Evolutionary conservation across 2,113 vertebrate species (phyloP), one percentile per base, ranked within the genome.

Genomic region (Tachysurus vachellii): DNA sequence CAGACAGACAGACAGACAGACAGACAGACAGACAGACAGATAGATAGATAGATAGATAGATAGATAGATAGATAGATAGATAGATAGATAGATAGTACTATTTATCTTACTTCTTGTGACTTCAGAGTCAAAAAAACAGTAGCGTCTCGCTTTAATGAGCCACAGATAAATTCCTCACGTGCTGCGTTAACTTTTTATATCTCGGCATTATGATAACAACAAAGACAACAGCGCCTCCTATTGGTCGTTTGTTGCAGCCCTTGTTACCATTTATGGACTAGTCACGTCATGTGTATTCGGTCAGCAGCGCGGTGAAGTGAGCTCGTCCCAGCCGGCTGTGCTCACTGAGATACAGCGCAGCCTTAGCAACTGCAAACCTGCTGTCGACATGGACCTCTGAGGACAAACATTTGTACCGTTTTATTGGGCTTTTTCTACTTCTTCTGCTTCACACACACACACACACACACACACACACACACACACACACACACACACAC

Each of bases 381-480:
- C 80, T 82, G 81, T 82, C 81, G 81, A 50, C 23, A 82, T 82
- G 81, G 61, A 82, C 4, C 23, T 50, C 81, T 82, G 61, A 82
- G 81, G 44, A 82, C 61, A 8, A n/a, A 66, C 31, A 1, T 47
- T 28, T n/a, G 4, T 3, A 64, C 36, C 13, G 31, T 4, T 26
- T 82, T 82, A n/a, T 9, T n/a, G 11, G 80, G 80, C 66, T 7
- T 66, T 82, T 26, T 13, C 3, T 61, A 59, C 79, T 23, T 17
- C 56, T 42, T 26, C 56, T 23, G 36, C 56, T 61, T 26, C 31
- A 70, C 87, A 42, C 81, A 47, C 61, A 47, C 5, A 47, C 61
- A 47, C 5, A 4, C 61, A 12, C 36, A 21, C 36, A 36, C 36
- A 36, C 36, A 36, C 36, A 36, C 36, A 36, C 36, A 36, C 79